Conservation (phyloP, 1,140 invertebrate species). For the Heliconius nattereri region DNA sequence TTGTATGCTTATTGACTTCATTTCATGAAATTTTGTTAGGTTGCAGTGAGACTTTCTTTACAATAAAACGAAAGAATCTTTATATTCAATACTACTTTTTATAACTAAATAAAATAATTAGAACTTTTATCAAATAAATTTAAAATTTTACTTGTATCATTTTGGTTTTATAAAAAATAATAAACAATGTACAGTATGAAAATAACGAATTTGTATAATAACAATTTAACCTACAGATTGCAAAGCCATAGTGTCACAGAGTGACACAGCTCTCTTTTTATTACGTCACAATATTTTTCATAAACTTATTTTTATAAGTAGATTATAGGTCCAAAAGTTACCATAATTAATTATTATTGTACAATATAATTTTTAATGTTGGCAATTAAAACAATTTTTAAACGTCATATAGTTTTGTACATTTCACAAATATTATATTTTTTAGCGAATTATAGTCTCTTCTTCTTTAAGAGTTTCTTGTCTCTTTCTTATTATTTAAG, state of each 20-base stretch:
- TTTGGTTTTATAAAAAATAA: not conserved
- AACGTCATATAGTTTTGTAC: not conserved
- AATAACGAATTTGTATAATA: not conserved
- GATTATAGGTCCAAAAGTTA: slow-evolving; percentile 55
- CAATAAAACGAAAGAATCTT: too few relatives aligned
- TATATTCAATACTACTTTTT: too few relatives aligned
- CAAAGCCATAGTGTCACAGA: slow-evolving; percentile 9
- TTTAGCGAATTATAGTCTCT: slow-evolving; percentile 40
- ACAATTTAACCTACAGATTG: not conserved
- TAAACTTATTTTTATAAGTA: slow-evolving; percentile 44
- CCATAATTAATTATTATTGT: slow-evolving; percentile 45
- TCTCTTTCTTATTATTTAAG: slow-evolving; percentile 25
- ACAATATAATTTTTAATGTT: slow-evolving; percentile 26
- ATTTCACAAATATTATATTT: slow-evolving; percentile 11
- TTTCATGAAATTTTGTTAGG: too few relatives aligned
- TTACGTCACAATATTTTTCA: slow-evolving; percentile 38
- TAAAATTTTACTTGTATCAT: not conserved
- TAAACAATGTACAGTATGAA: slow-evolving; percentile 13
- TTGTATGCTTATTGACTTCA: too few relatives aligned
- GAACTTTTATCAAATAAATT: too few relatives aligned
- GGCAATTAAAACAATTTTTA: not conserved
- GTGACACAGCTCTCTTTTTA: slow-evolving; percentile 30
- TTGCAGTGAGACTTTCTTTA: too few relatives aligned
- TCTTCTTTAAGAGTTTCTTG: too few relatives aligned
- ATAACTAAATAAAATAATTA: too few relatives aligned